Evolutionary conservation across 1,140 invertebrate genomes (phyloP).

Genomic region (Platyura marginata): DNA sequence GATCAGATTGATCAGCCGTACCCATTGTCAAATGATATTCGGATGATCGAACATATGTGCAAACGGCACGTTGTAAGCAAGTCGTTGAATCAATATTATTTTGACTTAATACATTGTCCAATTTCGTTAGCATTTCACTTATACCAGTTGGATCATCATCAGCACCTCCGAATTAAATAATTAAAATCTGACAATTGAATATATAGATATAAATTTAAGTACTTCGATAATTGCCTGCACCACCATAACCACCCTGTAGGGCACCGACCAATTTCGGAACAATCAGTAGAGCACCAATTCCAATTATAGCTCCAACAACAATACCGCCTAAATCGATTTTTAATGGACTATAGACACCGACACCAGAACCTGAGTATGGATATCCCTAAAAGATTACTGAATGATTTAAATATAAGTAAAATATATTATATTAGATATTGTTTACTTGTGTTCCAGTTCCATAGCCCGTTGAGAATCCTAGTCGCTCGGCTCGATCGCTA

Average conservation of each 20-base stretch:
- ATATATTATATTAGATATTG: not conserved
- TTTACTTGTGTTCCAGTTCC: conserved; percentile 5
- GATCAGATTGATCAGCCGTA: conserved; percentile 41
- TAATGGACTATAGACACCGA: conserved; percentile 39
- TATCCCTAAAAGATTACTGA: not conserved
- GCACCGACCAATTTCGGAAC: conserved; percentile 56
- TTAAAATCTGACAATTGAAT: not conserved
- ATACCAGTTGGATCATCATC: conserved; percentile 39
- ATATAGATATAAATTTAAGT: not conserved
- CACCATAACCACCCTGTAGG: conserved; percentile 44
- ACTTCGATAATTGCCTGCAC: conserved; percentile 46
- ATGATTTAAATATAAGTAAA: not conserved
- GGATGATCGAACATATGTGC: conserved; percentile 51
- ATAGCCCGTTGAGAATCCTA: conserved; percentile 22
- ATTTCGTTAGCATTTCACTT: conserved; percentile 39
- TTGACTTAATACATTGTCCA: conserved; percentile 50
- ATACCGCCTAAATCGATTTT: conserved; percentile 68
- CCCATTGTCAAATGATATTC: conserved; percentile 37
- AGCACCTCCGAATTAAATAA: conserved; percentile 23
- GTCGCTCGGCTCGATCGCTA: conserved; percentile 19
- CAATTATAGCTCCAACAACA: conserved; percentile 54
- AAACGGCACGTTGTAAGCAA: conserved; percentile 59
- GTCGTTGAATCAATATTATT: conserved; percentile 60
- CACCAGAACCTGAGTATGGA: conserved; percentile 26
- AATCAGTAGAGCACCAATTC: conserved; percentile 56